Evolutionary conservation across 35 echinoderm and acorn worm species (phyloP).

Genomic region (Ophiothrix spiculata): DNA sequence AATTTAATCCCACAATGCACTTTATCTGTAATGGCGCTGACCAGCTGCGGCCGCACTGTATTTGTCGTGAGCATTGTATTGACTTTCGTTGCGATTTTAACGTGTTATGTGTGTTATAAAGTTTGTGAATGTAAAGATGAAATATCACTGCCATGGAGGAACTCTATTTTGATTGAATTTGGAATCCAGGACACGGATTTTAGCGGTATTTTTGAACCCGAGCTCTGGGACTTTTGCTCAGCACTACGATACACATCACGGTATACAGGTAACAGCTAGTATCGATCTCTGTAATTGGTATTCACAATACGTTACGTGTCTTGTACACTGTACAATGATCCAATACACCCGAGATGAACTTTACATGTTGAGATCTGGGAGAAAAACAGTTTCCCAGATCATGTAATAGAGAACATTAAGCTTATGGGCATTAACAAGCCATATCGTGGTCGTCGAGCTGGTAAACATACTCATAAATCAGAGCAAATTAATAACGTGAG

Average conservation of each 20-base stretch:
- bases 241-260: not conserved
- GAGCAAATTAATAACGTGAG: not conserved
- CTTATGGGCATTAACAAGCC: not conserved
- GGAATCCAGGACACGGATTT: not conserved
- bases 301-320: not conserved
- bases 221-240: not conserved
- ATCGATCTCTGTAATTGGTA: not conserved
- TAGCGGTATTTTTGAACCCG: not conserved
- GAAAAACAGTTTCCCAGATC: not conserved
- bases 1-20: too few species aligned
- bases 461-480: not conserved
- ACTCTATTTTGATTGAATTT: not conserved
- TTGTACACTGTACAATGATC: not conserved
- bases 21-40: not conserved
- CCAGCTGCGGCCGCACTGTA: not conserved
- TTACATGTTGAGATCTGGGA: not conserved
- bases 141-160: not conserved
- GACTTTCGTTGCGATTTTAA: not conserved
- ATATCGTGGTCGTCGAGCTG: not conserved
- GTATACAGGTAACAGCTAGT: not conserved
- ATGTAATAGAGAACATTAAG: not conserved
- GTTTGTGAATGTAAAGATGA: not conserved
- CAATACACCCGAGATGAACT: not conserved
- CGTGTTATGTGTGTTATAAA: not conserved
- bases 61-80: not conserved